Evolutionary conservation across 2,888 invertebrate species (phyloP), one percentile per base, ranked within the genome.

Genomic region (Bombylius discolor): DNA sequence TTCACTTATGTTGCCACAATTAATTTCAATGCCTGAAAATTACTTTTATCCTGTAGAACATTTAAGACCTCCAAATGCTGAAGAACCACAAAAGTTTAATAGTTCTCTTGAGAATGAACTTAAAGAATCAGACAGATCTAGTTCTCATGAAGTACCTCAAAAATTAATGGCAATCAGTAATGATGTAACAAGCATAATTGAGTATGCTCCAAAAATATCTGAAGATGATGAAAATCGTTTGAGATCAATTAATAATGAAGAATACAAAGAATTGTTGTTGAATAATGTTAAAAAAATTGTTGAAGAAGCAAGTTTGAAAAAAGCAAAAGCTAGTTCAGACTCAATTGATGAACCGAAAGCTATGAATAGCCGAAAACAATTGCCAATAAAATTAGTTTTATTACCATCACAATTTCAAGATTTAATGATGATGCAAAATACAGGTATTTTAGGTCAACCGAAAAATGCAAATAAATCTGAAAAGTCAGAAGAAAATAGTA

Each of bases 11-110:
- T 52, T 57, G 42, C 60, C 60, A n/a, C 56, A 56, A 36, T 57
- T 57, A 44, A 59, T 59, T 42, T 8, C 39, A 11, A 46, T 51
- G n/a, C 4, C 39, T 34, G 57, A 56, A 51, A 53, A 55, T 12
- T 63, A 58, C 56, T 62, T 52, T 45, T 61, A 63, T 51, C 61
- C 62, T 12, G 49, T 60, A 13, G 60, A 61, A 34, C 62, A 63
- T 52, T 49, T 62, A 12, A 54, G 61, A 49, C 44, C 56, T 32
- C 61, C 61, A 23, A 36, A 48, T 6, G 13, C n/a, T 11, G 53
- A 58, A 49, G 34, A 51, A 39, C 49, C 56, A 23, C 42, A 36
- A n/a, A 46, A 36, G 1, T 55, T 55, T 12, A 48, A 44, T 32
- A 44, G 5, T 12, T 5, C 13, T 13, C 13, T 23, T 34, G 49